Evolutionary conservation across 2,888 invertebrate species (phyloP).

Genomic region (Eumerus sabulonum): DNA sequence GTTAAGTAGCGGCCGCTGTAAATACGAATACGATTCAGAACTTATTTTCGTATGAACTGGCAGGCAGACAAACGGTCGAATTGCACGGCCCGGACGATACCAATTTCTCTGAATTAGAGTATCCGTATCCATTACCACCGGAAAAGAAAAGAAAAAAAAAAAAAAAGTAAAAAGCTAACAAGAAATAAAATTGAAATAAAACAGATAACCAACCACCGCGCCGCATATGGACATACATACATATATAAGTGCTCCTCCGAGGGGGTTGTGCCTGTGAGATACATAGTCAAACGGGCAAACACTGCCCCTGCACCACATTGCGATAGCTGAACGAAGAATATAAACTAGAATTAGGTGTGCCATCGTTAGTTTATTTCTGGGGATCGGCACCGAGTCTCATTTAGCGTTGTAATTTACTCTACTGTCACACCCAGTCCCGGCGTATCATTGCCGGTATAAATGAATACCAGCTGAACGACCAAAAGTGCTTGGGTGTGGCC

Average conservation of each 20-base stretch:
- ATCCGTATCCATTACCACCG: slow-evolving; percentile 42
- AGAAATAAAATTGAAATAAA: too few species aligned
- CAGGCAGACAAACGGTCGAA: neutral
- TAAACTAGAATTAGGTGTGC: slow-evolving; percentile 64
- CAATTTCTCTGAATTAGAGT: slow-evolving; percentile 54
- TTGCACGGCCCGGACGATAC: neutral
- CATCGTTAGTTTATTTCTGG: slow-evolving; percentile 57
- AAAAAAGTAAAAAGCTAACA: too few species aligned
- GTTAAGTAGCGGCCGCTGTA: slow-evolving; percentile 31
- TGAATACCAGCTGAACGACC: slow-evolving; percentile 10
- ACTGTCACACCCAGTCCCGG: slow-evolving; percentile 38
- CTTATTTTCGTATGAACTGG: slow-evolving; percentile 26
- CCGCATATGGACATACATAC: too few species aligned
- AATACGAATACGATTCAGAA: slow-evolving; percentile 37
- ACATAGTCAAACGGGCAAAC: too few species aligned
- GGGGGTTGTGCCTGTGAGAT: too few species aligned
- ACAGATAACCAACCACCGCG: slow-evolving; percentile 15
- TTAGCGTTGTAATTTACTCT: slow-evolving; percentile 52
- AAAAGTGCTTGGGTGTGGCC: slow-evolving; percentile 46
- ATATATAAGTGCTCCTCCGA: too few species aligned
- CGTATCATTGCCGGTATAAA: slow-evolving; percentile 12
- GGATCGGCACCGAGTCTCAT: slow-evolving; percentile 59
- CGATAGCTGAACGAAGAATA: slow-evolving; percentile 26
- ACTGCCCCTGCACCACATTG: too few species aligned
- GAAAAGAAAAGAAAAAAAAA: neutral